Conservation (phyloP, 2,888 invertebrate genomes). For the Parnassius smintheus region DNA sequence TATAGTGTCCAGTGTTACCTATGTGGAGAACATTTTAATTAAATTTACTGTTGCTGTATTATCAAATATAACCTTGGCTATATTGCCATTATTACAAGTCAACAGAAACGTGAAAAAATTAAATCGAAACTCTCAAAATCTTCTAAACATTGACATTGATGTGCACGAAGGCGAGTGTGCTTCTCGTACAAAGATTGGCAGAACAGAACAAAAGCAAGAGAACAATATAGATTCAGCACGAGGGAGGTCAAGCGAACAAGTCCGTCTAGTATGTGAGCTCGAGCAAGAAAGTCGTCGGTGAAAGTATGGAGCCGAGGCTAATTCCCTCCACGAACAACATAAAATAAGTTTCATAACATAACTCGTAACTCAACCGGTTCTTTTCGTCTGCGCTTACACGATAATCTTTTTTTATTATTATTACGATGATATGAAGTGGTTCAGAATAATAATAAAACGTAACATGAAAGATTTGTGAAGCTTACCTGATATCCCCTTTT, state of each 20-base stretch:
- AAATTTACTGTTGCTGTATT: too few relatives aligned
- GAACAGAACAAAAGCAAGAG: conserved; percentile 24
- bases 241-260: conserved; percentile 62
- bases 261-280: conserved; percentile 53
- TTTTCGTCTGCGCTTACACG: conserved; percentile 41
- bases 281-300: conserved; percentile 70
- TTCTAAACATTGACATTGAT: conserved; percentile 51
- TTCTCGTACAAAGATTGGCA: conserved; percentile 36
- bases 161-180: conserved; percentile 37
- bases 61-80: too few relatives aligned
- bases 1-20: too few relatives aligned
- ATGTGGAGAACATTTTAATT: too few relatives aligned
- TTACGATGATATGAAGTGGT: conserved; percentile 50
- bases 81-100: background rate
- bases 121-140: conserved; percentile 34
- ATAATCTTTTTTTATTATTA: conserved; percentile 48
- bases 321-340: conserved; percentile 62
- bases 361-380: conserved; percentile 66
- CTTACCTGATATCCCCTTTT: conserved; percentile 54
- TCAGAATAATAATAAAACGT: conserved; percentile 54
- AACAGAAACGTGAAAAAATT: conserved; percentile 31
- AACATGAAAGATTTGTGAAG: conserved; percentile 57
- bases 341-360: conserved; percentile 70
- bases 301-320: conserved; percentile 67
- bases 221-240: conserved; percentile 51